phyloP scores from a whole-genome alignment of 2,888 invertebrate genomes.

The Microctonus brassicae region DNA sequence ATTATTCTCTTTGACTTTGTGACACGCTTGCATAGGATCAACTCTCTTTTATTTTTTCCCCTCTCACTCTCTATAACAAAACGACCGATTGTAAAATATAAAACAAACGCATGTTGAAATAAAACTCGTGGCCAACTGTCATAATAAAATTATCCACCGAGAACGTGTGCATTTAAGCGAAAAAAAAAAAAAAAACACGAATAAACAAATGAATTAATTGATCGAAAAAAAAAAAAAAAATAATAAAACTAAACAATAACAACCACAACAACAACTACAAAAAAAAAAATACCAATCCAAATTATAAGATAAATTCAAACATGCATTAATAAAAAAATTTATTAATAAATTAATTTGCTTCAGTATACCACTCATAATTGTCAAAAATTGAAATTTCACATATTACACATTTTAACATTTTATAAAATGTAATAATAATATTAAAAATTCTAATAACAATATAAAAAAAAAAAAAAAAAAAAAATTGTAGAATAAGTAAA shows the following conservation, averaged over 20 bases:
- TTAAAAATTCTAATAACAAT: not conserved
- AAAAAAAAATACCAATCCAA: no score
- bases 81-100: not conserved
- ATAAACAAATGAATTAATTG: no score
- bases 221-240: no score
- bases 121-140: not conserved
- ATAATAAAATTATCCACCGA: not conserved
- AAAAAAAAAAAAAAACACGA: no score
- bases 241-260: not conserved
- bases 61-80: not conserved
- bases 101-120: not conserved
- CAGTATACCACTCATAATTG: no score
- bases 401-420: not conserved
- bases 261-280: no score
- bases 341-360: no score
- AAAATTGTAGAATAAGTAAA: not conserved
- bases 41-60: not conserved
- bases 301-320: no score
- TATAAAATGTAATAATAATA: not conserved
- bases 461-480: not conserved
- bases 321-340: no score
- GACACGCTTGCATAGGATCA: not conserved
- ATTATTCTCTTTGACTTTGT: conserved; percentile 9
- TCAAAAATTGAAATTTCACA: no score
- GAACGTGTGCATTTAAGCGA: not conserved